Conservation (phyloP, 2,113 vertebrate genomes). For the Fulica atra region DNA sequence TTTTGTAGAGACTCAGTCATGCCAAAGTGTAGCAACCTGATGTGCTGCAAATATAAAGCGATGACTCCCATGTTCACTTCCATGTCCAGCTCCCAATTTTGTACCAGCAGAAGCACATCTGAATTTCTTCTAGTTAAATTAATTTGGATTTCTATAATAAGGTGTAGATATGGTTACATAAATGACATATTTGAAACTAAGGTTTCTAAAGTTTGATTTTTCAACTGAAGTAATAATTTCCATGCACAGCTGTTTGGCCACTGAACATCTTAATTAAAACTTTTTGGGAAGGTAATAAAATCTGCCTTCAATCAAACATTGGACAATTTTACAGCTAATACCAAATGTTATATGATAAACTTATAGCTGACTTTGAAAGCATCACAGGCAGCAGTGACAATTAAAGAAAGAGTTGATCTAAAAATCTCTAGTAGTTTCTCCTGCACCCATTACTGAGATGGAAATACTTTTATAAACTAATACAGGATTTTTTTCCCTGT, state of each 20-base stretch:
- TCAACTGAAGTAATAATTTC: slow-evolving; percentile 31
- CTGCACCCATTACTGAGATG: not conserved
- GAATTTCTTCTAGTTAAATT: not conserved
- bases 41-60: not conserved
- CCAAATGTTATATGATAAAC: not conserved
- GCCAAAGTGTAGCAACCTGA: not conserved
- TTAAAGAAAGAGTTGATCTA: not conserved
- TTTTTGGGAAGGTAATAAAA: slow-evolving; percentile 8
- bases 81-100: not conserved
- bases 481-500: not conserved
- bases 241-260: slow-evolving; percentile 34
- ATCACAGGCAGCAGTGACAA: not conserved
- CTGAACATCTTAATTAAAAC: slow-evolving; percentile 39
- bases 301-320: not conserved
- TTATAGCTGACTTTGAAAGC: not conserved
- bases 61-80: not conserved
- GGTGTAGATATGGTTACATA: not conserved
- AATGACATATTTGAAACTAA: not conserved
- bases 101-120: not conserved
- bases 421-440: not conserved
- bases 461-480: not conserved
- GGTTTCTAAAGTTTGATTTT: not conserved
- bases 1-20: not conserved
- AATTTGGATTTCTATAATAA: not conserved
- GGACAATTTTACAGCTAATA: slow-evolving; percentile 18